phyloP scores from a whole-genome alignment of 2,888 invertebrate species.

The Nasonovia ribisnigri region DNA sequence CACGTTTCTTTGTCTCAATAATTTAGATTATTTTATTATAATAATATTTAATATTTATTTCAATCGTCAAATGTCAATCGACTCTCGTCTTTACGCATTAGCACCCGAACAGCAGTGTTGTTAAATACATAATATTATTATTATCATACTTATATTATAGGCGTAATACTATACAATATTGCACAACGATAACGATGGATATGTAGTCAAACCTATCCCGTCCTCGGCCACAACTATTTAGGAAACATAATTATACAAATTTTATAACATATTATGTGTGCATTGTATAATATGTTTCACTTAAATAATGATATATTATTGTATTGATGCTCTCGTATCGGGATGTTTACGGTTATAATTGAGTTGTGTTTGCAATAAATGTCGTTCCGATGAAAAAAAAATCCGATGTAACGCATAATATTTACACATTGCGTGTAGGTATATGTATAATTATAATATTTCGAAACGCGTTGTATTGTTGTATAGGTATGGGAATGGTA shows the following conservation, averaged over 20 bases:
- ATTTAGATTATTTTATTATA: too few species aligned
- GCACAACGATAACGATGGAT: neutral
- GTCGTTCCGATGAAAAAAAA: neutral
- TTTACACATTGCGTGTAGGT: neutral
- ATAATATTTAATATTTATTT: neutral
- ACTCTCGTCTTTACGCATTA: neutral
- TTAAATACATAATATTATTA: neutral
- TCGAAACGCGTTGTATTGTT: neutral
- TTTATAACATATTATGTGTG: neutral
- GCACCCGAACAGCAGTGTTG: neutral
- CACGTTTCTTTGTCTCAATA: neutral
- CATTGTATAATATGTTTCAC: neutral
- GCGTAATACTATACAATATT: neutral
- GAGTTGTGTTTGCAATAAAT: conserved; percentile 9
- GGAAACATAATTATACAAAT: neutral
- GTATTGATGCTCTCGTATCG: conserved; percentile 7
- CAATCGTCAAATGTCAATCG: neutral
- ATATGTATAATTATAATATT: neutral
- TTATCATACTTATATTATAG: neutral
- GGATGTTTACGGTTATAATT: conserved; percentile 10
- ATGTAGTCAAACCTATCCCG: neutral
- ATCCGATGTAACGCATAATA: neutral
- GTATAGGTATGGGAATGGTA: neutral
- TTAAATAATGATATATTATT: conserved; percentile 7
- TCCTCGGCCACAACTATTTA: neutral